A percentile compares a stretch with the other conserved stretches of the same genome.
phyloP scores from a whole-genome alignment of 2,113 vertebrate species.

The Melospiza melodia region DNA sequence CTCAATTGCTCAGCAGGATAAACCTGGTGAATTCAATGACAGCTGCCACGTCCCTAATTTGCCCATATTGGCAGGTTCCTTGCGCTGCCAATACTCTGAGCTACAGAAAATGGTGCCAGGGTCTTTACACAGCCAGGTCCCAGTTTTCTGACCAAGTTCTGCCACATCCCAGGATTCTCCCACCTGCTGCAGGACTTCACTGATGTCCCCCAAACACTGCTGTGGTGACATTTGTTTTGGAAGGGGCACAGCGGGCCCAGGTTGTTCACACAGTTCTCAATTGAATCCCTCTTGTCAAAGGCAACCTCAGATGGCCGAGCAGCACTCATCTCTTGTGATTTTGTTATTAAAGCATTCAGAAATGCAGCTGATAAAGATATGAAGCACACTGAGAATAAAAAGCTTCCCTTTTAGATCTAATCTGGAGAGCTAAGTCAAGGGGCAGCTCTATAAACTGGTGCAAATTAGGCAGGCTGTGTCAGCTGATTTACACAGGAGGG shows the following conservation, averaged over 20 bases:
- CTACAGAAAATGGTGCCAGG: background rate
- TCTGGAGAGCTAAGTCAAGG: background rate
- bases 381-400: background rate
- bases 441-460: background rate
- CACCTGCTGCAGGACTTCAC: background rate
- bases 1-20: background rate
- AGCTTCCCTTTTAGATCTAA: background rate
- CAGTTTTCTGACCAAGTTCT: background rate
- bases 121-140: background rate
- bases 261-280: background rate
- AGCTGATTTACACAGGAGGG: background rate
- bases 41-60: background rate
- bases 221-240: background rate
- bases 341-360: background rate
- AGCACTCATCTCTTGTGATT: background rate
- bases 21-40: background rate
- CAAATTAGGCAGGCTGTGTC: background rate
- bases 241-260: background rate
- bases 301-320: background rate
- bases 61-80: background rate
- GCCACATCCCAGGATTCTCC: background rate
- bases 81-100: background rate
- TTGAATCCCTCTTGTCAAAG: background rate
- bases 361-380: background rate
- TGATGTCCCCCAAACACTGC: background rate